These are phyloP conservation scores for Notodonta ziczac DNA, from an alignment of 2,888 invertebrate species.

Conservation along the genomic window DNA sequence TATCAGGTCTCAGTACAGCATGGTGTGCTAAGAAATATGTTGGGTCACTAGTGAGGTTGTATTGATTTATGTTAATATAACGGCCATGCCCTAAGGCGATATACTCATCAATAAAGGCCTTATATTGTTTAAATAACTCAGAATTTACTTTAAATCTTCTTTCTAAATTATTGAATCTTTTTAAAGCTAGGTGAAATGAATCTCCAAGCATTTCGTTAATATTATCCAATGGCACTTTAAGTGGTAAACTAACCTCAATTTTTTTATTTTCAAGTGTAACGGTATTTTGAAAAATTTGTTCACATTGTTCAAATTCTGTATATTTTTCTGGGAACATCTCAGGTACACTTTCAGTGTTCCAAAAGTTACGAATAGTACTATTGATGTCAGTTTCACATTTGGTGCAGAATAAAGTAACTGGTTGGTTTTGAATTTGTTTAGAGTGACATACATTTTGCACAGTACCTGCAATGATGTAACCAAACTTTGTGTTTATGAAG, in stretches of 20 bases:
- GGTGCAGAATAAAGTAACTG: neutral
- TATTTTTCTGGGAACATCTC: neutral
- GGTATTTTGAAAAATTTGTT: neutral
- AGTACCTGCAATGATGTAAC: neutral
- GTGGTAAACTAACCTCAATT: neutral
- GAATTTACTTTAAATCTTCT: neutral
- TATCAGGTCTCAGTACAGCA: neutral
- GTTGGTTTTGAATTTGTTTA: neutral
- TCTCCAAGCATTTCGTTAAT: neutral
- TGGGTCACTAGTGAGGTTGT: neutral
- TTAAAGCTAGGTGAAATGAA: neutral
- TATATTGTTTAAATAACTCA: neutral
- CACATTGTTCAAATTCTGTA: neutral
- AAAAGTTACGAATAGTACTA: neutral
- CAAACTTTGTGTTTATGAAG: neutral
- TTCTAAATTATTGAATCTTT: slow-evolving; percentile 2
- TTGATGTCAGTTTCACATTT: neutral
- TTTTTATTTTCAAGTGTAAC: neutral
- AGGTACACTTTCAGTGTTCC: neutral
- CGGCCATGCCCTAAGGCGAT: neutral
- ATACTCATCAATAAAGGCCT: neutral
- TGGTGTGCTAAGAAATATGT: slow-evolving; percentile 4
- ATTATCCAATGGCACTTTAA: neutral
- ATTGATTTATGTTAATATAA: slow-evolving; percentile 4
- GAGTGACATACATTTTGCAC: neutral